These are phyloP conservation scores for Dryocosmus kuriphilus DNA, from an alignment of 2,888 invertebrate genomes.

Conservation along the genomic window DNA sequence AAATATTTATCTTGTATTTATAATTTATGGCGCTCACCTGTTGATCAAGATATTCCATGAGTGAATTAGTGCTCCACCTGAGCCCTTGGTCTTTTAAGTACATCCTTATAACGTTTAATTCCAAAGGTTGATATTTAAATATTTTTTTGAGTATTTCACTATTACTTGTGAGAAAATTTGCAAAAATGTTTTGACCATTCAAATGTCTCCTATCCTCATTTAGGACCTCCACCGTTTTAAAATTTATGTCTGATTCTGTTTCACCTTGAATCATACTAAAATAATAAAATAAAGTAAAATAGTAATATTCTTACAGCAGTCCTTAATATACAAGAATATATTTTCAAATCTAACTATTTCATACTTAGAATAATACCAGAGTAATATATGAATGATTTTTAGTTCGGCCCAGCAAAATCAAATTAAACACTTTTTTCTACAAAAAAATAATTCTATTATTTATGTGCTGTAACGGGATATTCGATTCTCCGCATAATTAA, in stretches of 20 bases:
- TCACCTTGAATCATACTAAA: not conserved
- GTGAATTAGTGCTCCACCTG: slow-evolving; percentile 75
- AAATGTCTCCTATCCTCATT: not conserved
- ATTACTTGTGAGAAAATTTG: not conserved
- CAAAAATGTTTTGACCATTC: not conserved
- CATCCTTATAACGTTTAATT: not conserved
- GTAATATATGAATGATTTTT: no score
- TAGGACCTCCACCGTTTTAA: not conserved
- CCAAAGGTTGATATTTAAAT: not conserved
- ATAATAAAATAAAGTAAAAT: not conserved
- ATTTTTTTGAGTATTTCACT: not conserved
- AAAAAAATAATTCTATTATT: no score
- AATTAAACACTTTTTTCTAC: no score
- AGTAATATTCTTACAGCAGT: no score
- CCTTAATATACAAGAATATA: no score
- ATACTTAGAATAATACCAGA: no score
- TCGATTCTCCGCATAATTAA: no score
- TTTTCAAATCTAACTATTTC: no score
- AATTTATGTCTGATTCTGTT: not conserved
- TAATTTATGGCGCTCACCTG: slow-evolving; percentile 71
- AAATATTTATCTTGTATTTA: not conserved
- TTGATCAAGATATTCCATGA: slow-evolving; percentile 79
- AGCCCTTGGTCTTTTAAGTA: slow-evolving; percentile 76
- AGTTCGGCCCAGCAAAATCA: no score
- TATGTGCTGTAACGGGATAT: no score